These are phyloP conservation scores for Dicrurus megarhynchus DNA, from an alignment of 2,113 vertebrate genomes.

Conservation along the genomic window DNA sequence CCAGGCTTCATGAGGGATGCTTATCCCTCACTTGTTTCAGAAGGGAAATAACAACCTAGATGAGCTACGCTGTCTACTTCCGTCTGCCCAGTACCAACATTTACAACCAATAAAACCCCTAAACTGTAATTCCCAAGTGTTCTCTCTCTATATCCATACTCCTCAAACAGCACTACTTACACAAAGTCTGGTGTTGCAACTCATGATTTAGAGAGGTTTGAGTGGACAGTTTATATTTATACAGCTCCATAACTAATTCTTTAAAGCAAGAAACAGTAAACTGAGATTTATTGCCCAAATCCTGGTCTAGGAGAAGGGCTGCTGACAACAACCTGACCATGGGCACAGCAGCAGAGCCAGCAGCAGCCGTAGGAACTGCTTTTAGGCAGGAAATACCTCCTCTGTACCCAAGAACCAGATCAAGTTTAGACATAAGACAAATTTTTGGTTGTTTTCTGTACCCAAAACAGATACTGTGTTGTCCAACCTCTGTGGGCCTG, in stretches of 20 bases:
- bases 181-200: background rate
- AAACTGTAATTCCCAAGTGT: background rate
- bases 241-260: background rate
- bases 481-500: background rate
- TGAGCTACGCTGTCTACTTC: background rate
- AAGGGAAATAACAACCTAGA: background rate
- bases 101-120: background rate
- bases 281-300: background rate
- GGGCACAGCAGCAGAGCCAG: background rate
- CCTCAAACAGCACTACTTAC: background rate
- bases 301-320: background rate
- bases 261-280: background rate
- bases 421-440: background rate
- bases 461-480: background rate
- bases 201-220: accelerated
- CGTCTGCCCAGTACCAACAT: background rate
- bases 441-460: background rate
- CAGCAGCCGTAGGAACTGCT: background rate
- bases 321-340: background rate
- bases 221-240: background rate
- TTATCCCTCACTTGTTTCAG: background rate
- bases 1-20: background rate
- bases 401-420: background rate
- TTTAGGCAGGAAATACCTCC: background rate
- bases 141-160: background rate